Conservation (phyloP, 2,797 vertebrate genomes). For the Sebastes taczanowskii region DNA sequence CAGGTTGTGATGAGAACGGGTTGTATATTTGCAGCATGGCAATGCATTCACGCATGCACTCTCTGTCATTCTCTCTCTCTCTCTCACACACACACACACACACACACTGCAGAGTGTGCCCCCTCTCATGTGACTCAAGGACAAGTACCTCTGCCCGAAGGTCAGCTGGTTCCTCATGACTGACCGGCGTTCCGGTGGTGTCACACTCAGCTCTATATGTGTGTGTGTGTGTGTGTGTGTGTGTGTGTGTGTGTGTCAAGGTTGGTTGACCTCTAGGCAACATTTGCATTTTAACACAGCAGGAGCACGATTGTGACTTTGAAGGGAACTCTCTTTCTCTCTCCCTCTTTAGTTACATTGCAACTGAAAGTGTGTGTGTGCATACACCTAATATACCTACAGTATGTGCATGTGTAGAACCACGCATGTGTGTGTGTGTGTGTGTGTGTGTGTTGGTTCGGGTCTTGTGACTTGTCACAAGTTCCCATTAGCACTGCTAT, state of each 20-base stretch:
- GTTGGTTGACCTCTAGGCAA: slow-evolving; percentile 37
- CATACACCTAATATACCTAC: not conserved
- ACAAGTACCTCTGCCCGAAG: slow-evolving; percentile 69
- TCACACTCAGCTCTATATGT: slow-evolving; percentile 30
- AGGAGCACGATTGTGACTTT: slow-evolving; percentile 37
- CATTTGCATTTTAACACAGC: slow-evolving; percentile 59
- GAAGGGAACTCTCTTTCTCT: slow-evolving; percentile 6
- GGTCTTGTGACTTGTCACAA: slow-evolving; percentile 10
- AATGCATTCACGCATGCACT: not conserved
- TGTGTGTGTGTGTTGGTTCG: not conserved
- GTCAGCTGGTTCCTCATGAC: slow-evolving; percentile 75
- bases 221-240: slow-evolving; percentile 35
- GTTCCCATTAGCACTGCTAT: slow-evolving; percentile 53
- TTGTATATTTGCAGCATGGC: not conserved
- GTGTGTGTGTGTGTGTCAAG: slow-evolving; percentile 33
- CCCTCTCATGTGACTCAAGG: slow-evolving; percentile 73
- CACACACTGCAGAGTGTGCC: not conserved
- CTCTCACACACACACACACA: not conserved
- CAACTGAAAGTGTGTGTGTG: not conserved
- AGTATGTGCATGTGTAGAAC: not conserved
- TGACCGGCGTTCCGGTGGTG: slow-evolving; percentile 57
- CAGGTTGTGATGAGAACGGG: too few species aligned
- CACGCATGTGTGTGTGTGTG: not conserved
- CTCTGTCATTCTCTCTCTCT: too few species aligned
- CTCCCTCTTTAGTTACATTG: not conserved